Evolutionary conservation across 23 tunicate species (phyloP).

Genomic region (Pegea sp.): DNA sequence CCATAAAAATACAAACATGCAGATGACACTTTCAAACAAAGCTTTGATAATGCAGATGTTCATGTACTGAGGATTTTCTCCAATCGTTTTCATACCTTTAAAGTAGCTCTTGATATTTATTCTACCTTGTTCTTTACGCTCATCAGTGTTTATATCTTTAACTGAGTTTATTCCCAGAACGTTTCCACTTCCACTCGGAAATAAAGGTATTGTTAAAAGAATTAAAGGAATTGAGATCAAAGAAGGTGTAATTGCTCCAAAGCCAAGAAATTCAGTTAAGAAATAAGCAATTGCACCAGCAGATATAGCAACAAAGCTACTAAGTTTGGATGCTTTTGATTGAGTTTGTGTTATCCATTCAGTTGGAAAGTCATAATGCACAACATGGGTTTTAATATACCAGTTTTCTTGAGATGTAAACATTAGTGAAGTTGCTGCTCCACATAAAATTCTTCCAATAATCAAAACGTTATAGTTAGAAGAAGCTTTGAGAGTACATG

Average conservation of each 20-base stretch:
- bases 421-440: constrained; percentile 34
- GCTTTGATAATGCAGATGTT: constrained; percentile 57
- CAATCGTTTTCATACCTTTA: constrained; percentile 14
- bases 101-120: not conserved
- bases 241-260: constrained; percentile 77
- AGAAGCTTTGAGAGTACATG: constrained; percentile 59
- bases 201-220: not conserved
- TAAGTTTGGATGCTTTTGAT: constrained; percentile 28
- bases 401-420: constrained; percentile 73
- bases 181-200: too few species aligned
- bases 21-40: constrained; percentile 77
- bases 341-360: constrained; percentile 74
- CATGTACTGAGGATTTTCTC: constrained; percentile 18
- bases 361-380: constrained; percentile 55
- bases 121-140: constrained; percentile 2
- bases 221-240: constrained; percentile 47
- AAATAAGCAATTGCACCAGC: constrained; percentile 76
- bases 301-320: constrained; percentile 34
- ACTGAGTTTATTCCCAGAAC: not conserved
- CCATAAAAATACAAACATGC: constrained; percentile 91
- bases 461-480: constrained; percentile 50
- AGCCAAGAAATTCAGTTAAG: constrained; percentile 46
- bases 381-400: constrained; percentile 33
- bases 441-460: constrained; percentile 44
- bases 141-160: not conserved